These are phyloP conservation scores for Scaptomyza flava DNA, from an alignment of 2,888 invertebrate species.

Conservation along the genomic window DNA sequence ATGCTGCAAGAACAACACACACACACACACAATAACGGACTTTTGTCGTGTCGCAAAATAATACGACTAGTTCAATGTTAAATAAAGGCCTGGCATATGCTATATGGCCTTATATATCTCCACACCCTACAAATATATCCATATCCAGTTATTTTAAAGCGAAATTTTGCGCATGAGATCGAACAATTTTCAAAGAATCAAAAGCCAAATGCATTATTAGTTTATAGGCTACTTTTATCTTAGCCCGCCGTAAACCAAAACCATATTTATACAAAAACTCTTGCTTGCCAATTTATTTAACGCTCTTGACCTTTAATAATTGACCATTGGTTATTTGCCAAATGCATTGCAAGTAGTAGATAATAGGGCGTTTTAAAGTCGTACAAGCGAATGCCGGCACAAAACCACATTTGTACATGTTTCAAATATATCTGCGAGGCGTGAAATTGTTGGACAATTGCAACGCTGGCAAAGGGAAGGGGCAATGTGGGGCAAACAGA, in stretches of 20 bases:
- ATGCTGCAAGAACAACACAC: conserved; percentile 27
- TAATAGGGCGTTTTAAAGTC: conserved; percentile 8
- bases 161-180: not conserved
- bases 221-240: no score
- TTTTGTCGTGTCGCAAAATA: conserved; percentile 54
- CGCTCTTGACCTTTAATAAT: not conserved
- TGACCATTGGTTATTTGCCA: not conserved
- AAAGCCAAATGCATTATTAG: no score
- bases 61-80: conserved; percentile 20
- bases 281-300: not conserved
- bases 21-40: conserved; percentile 41
- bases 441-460: conserved; percentile 57
- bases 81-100: conserved; percentile 13
- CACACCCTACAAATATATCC: conserved; percentile 5
- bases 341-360: not conserved
- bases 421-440: conserved; percentile 56
- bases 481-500: not conserved
- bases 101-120: conserved; percentile 2
- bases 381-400: not conserved
- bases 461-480: conserved; percentile 5
- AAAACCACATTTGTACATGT: conserved; percentile 31
- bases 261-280: no score
- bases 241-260: no score
- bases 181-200: not conserved
- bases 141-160: not conserved